Evolutionary conservation across 2,888 invertebrate genomes (phyloP).

Genomic region (Anaspis maculata): DNA sequence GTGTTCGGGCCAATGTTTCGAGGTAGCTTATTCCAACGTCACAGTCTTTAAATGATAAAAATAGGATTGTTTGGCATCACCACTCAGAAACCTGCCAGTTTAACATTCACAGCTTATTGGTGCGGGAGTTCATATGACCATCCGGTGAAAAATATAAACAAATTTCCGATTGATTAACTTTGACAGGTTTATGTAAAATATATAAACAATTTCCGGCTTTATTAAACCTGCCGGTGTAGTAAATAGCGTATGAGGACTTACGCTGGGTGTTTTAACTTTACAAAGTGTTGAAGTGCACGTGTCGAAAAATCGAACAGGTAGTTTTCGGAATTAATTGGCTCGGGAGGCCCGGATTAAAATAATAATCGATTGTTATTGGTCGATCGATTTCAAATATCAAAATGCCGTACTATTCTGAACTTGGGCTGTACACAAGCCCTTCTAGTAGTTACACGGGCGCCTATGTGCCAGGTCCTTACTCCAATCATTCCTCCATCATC

Average conservation of each 20-base stretch:
- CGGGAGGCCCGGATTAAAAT: background rate
- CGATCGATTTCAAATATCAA: conserved; percentile 15
- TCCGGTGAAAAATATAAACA: too few species aligned
- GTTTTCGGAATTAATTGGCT: conserved; percentile 12
- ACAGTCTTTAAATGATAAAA: conserved; percentile 29
- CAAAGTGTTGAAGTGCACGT: too few species aligned
- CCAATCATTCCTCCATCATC: conserved; percentile 44
- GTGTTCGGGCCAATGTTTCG: conserved; percentile 10
- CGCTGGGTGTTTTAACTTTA: too few species aligned
- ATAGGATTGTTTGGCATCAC: conserved; percentile 37
- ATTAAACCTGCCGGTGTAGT: too few species aligned
- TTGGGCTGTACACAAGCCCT: conserved; percentile 48
- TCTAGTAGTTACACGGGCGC: conserved; percentile 46
- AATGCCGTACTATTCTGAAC: conserved; percentile 64
- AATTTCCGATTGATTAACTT: too few species aligned
- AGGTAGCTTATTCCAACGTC: conserved; percentile 22
- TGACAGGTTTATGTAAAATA: too few species aligned
- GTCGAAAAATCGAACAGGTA: conserved; percentile 14
- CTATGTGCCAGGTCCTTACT: conserved; percentile 47
- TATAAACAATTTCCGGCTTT: too few species aligned
- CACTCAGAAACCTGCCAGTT: conserved; percentile 31
- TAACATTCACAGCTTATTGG: conserved; percentile 26
- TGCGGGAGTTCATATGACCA: conserved; percentile 19
- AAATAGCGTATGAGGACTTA: too few species aligned
- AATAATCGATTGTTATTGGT: conserved; percentile 12